Percentiles rank a stretch among this genome's conserved stretches.
Evolutionary conservation across 1,140 invertebrate genomes (phyloP).

Genomic region (Anoplophora glabripennis): DNA sequence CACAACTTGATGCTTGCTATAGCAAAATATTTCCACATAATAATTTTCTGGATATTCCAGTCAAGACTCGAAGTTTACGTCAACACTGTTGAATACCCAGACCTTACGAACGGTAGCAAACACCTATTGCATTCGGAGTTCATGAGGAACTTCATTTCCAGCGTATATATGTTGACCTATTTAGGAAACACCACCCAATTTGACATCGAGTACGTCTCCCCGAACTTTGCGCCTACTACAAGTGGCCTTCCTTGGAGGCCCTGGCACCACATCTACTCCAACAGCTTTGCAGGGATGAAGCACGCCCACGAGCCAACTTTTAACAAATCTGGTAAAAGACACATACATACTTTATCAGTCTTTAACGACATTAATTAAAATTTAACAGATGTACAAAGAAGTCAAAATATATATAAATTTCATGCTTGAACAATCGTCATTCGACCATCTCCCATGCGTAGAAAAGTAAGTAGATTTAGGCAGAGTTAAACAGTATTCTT

Average conservation of each 20-base stretch:
- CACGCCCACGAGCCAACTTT: constrained; percentile 31
- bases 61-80: constrained; percentile 28
- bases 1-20: too few species aligned
- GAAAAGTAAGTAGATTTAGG: too few species aligned
- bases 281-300: constrained; percentile 33
- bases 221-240: constrained; percentile 26
- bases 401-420: too few species aligned
- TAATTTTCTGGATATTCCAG: constrained; percentile 14
- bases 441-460: too few species aligned
- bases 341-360: not conserved
- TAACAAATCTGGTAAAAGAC: constrained; percentile 32
- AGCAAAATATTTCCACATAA: too few species aligned
- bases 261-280: constrained; percentile 45
- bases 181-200: constrained; percentile 27
- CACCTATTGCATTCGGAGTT: constrained; percentile 39
- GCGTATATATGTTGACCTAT: constrained; percentile 37
- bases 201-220: constrained; percentile 28
- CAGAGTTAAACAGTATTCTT: too few species aligned
- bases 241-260: constrained; percentile 33
- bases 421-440: too few species aligned
- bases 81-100: constrained; percentile 24
- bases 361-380: not conserved
- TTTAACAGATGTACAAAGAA: not conserved
- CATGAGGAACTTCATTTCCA: constrained; percentile 35
- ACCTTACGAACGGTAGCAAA: constrained; percentile 29